Evolutionary conservation across 2,113 vertebrate species (phyloP), one percentile per base, ranked within the genome.

Genomic region (Thunnus maccoyii): DNA sequence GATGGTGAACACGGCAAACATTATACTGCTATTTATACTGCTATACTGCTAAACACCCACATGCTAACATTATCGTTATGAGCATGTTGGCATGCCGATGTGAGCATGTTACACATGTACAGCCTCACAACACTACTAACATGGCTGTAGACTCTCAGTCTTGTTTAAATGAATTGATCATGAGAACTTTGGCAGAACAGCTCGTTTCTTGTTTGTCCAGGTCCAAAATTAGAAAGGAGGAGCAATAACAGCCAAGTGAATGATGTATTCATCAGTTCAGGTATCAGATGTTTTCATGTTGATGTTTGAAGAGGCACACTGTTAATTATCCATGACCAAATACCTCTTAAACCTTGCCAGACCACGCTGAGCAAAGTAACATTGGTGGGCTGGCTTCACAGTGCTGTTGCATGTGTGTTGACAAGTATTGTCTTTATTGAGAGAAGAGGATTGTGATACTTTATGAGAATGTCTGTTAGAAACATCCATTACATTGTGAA

Each of bases 161-260:
- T 41, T 41, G 36, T 41, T 7, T 9, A 41, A 32, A 41, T 41
- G 0, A 60, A 15, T 17, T 63, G 44, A 41, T 5, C 4, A 0
- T 46, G 13, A 66, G 0, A 16, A 0, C n/a, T 82, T 52, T 46
- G 16, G 25, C 50, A 1, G 17, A 50, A 50, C 15, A 17, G 22
- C 20, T 78, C n/a, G 18, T 60, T 66, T 44, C 16, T 81, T 63
- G 44, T 76, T 67, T 71, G 5, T 46, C 3, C 15, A 22, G 10
- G 57, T 47, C 22, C 16, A 6, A 47, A 46, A 18, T 46, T 41
- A 30, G 44, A 57, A 54, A 46, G 13, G 17, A 47, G 47, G 46
- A 57, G 15, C 30, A 27, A 1, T 50, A 52, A 22, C 32, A n/a
- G 32, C 46, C 41, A 17, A 44, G 44, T 3, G 3, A 56, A n/a